phyloP scores from a whole-genome alignment of 2,797 vertebrate species.

The Ctenochaetus hawaiiensis region DNA sequence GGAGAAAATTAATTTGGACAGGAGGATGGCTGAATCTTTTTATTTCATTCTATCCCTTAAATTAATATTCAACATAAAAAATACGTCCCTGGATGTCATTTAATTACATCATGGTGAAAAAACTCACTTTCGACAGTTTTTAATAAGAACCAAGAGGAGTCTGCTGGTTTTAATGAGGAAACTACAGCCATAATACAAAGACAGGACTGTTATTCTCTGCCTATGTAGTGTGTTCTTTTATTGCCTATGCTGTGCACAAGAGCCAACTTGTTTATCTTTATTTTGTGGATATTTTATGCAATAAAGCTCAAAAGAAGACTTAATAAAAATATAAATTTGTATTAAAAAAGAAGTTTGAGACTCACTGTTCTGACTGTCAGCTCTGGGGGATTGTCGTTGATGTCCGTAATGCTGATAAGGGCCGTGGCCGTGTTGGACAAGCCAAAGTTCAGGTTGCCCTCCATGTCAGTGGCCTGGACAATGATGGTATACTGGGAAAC shows the following conservation, averaged over 20 bases:
- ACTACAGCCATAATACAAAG: neutral
- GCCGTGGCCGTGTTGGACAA: slow-evolving; percentile 98
- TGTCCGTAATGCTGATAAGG: slow-evolving; percentile 93
- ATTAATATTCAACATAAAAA: neutral
- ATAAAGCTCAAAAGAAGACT: neutral
- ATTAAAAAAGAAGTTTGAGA: slow-evolving; percentile 25
- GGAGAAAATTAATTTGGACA: neutral
- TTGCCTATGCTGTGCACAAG: neutral
- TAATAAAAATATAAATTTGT: neutral
- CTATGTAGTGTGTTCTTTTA: neutral
- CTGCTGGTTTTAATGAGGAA: neutral
- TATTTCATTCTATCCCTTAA: too few relatives aligned
- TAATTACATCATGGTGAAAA: neutral
- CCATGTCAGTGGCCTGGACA: slow-evolving; percentile 98
- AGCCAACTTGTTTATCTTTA: neutral
- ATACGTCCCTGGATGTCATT: neutral
- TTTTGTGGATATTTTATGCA: neutral
- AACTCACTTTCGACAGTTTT: neutral
- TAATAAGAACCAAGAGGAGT: neutral
- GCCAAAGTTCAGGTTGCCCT: slow-evolving; percentile 96
- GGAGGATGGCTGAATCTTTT: too few relatives aligned
- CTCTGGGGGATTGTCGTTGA: slow-evolving; percentile 98
- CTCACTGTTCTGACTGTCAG: slow-evolving; percentile 94
- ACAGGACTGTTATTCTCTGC: neutral
- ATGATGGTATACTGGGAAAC: slow-evolving; percentile 97